A percentile compares a stretch with the other conserved stretches of the same genome.
These are phyloP conservation scores for Mechanitis mazaeus DNA, from an alignment of 2,888 invertebrate genomes.

Conservation along the genomic window DNA sequence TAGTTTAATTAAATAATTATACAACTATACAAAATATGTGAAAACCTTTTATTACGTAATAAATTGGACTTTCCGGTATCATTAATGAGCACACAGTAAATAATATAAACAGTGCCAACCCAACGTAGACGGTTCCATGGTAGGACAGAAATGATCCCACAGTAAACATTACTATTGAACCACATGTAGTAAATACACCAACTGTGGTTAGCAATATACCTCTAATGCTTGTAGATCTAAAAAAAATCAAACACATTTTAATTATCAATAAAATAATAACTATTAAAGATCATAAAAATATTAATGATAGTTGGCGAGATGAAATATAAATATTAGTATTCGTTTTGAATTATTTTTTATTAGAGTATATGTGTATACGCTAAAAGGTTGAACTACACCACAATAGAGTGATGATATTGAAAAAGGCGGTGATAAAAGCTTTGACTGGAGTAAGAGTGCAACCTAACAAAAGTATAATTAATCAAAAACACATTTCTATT, in stretches of 20 bases:
- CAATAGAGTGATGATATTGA: too few relatives aligned
- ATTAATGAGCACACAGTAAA: conserved; percentile 31
- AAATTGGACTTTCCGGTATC: conserved; percentile 47
- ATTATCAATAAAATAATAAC: too few relatives aligned
- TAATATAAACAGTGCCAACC: conserved; percentile 27
- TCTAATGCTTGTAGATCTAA: conserved; percentile 45
- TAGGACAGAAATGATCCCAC: conserved; percentile 15
- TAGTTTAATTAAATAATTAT: neutral
- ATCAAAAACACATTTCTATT: too few relatives aligned
- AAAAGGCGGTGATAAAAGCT: too few relatives aligned
- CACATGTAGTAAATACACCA: conserved; percentile 29
- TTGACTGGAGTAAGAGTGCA: too few relatives aligned
- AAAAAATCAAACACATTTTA: conserved; percentile 15
- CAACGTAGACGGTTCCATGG: conserved; percentile 32
- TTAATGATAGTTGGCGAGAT: too few relatives aligned
- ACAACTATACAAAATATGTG: conserved; percentile 9
- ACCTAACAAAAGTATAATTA: too few relatives aligned
- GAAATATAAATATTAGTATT: too few relatives aligned
- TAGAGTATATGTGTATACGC: too few relatives aligned
- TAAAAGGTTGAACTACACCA: too few relatives aligned
- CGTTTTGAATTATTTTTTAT: too few relatives aligned
- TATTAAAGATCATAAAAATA: too few relatives aligned
- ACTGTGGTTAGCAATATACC: conserved; percentile 41
- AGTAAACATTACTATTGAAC: conserved; percentile 11
- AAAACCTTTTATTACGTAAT: conserved; percentile 39